phyloP scores from a whole-genome alignment of 1,140 invertebrate species.

The Drosophila tristis region DNA sequence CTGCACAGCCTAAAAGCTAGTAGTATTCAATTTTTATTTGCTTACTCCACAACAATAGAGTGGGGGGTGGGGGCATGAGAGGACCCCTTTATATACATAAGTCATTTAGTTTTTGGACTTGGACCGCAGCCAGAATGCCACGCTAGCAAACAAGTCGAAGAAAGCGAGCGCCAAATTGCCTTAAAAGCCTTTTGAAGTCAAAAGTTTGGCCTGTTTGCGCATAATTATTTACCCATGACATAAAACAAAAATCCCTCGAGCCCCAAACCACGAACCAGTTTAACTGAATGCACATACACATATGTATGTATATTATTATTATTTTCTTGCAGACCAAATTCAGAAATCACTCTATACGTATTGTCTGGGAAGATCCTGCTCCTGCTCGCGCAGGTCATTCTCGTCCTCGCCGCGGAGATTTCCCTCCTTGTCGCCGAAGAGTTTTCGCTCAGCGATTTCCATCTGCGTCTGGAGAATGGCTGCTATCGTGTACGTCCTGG shows the following conservation, averaged over 20 bases:
- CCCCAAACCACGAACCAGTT: background rate
- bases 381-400: background rate
- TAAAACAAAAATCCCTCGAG: constrained; percentile 18
- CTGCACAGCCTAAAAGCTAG: constrained; percentile 58
- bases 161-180: constrained; percentile 77
- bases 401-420: background rate
- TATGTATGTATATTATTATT: background rate
- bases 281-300: background rate
- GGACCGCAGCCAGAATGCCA: constrained; percentile 63
- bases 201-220: constrained; percentile 77
- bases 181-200: constrained; percentile 77
- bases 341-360: no score
- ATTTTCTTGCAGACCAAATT: background rate
- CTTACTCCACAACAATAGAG: constrained; percentile 69
- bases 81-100: constrained; percentile 39
- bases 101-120: constrained; percentile 63
- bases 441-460: constrained; percentile 36
- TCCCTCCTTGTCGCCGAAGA: constrained; percentile 32
- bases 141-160: constrained; percentile 74
- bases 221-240: constrained; percentile 77
- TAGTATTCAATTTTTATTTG: constrained; percentile 79
- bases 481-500: constrained; percentile 15
- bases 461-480: constrained; percentile 51
- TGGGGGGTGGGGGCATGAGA: background rate
- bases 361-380: background rate